Conservation (phyloP, 64 coral and sea anemone genomes). For the Astreopora myriophthalma region DNA sequence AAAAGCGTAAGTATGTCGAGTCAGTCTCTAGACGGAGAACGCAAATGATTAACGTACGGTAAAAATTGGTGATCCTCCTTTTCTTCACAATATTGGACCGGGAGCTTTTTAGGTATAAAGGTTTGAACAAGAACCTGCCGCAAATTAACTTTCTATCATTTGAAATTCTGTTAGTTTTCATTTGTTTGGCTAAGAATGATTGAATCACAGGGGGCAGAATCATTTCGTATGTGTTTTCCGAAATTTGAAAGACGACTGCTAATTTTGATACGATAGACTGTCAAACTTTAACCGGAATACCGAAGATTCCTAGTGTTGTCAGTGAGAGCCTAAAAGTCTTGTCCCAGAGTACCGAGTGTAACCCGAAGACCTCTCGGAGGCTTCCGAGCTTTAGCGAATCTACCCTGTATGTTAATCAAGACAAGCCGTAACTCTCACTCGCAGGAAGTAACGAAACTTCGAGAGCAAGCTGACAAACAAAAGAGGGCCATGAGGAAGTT, state of each 20-base stretch:
- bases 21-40: not conserved
- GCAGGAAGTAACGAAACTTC: constrained; percentile 60
- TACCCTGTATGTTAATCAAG: not conserved
- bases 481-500: constrained; percentile 52
- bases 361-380: not conserved
- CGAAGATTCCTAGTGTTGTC: not conserved
- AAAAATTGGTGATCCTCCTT: too few species aligned
- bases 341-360: not conserved
- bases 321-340: not conserved
- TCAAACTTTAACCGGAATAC: too few species aligned
- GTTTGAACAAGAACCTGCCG: too few species aligned
- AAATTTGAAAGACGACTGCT: too few species aligned
- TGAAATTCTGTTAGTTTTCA: too few species aligned
- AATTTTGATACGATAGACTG: too few species aligned
- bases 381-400: not conserved
- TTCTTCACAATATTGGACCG: too few species aligned
- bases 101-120: too few species aligned
- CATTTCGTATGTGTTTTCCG: not conserved
- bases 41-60: too few species aligned
- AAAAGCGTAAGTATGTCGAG: constrained; percentile 81
- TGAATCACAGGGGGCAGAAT: too few species aligned
- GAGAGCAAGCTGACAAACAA: constrained; percentile 60
- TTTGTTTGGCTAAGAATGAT: too few species aligned
- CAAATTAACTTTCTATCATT: too few species aligned
- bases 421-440: not conserved